phyloP scores from a whole-genome alignment of 2,113 vertebrate species.

The Acanthisitta chloris region DNA sequence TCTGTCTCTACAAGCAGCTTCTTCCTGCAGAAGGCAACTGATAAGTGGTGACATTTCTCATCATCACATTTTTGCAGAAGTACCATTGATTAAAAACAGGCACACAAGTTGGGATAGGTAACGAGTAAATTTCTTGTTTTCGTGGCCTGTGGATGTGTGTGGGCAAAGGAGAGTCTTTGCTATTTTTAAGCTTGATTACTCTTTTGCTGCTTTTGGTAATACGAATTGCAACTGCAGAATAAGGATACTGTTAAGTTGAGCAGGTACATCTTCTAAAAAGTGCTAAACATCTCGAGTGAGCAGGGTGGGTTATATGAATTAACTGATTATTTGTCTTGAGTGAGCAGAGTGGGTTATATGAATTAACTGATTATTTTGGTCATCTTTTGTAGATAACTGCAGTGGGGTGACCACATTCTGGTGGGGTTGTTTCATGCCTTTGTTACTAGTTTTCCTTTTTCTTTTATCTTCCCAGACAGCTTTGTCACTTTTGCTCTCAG shows the following conservation, averaged over 20 bases:
- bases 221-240: neutral
- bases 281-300: neutral
- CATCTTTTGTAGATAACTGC: neutral
- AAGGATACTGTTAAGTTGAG: neutral
- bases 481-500: neutral
- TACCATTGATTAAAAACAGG: neutral
- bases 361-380: neutral
- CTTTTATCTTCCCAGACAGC: neutral
- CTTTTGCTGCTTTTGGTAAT: slow-evolving; percentile 9
- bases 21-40: neutral
- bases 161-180: neutral
- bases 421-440: neutral
- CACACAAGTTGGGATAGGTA: neutral
- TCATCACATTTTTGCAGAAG: neutral
- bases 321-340: too few species aligned
- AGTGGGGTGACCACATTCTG: neutral
- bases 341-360: neutral
- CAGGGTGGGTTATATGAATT: neutral
- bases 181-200: slow-evolving; percentile 14
- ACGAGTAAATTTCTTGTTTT: neutral
- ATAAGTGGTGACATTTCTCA: neutral
- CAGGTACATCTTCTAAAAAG: neutral
- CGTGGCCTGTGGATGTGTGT: neutral
- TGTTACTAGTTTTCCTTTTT: neutral
- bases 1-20: neutral